Evolutionary conservation across 2,888 invertebrate genomes (phyloP).

Genomic region (Hedya salicella): DNA sequence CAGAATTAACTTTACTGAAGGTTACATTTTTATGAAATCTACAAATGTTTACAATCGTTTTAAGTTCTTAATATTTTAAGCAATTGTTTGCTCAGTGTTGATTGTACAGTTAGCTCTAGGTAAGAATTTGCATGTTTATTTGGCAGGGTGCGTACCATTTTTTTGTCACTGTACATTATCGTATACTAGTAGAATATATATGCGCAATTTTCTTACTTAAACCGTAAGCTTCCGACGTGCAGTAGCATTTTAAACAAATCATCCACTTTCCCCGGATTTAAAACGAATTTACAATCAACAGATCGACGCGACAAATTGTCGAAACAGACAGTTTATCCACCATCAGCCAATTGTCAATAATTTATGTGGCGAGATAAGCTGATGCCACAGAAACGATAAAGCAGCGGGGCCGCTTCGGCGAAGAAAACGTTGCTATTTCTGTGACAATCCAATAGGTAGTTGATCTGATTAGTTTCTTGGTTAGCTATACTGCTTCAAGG

Average conservation of each 20-base stretch:
- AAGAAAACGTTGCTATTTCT: constrained; percentile 35
- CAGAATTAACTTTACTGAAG: too few species aligned
- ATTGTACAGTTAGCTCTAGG: too few species aligned
- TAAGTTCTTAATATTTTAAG: too few species aligned
- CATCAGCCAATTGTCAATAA: constrained; percentile 53
- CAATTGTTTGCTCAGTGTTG: too few species aligned
- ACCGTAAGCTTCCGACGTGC: background rate
- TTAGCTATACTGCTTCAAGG: background rate
- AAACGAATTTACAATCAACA: constrained; percentile 39
- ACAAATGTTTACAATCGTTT: too few species aligned
- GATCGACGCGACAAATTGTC: constrained; percentile 51
- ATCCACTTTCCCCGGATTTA: constrained; percentile 31
- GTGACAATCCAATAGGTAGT: background rate
- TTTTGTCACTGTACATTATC: too few species aligned
- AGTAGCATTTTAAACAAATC: constrained; percentile 13
- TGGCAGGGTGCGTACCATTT: too few species aligned
- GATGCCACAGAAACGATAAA: constrained; percentile 37
- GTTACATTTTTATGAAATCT: too few species aligned
- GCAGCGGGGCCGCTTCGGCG: constrained; percentile 14
- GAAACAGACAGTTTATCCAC: constrained; percentile 51
- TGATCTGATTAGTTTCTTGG: constrained; percentile 1
- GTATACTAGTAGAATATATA: background rate
- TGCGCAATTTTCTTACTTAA: background rate
- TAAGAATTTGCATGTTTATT: too few species aligned
- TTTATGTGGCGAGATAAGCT: constrained; percentile 53